These are phyloP conservation scores for Dipus sagitta DNA, from an alignment of 2,797 vertebrate species.

Conservation along the genomic window DNA sequence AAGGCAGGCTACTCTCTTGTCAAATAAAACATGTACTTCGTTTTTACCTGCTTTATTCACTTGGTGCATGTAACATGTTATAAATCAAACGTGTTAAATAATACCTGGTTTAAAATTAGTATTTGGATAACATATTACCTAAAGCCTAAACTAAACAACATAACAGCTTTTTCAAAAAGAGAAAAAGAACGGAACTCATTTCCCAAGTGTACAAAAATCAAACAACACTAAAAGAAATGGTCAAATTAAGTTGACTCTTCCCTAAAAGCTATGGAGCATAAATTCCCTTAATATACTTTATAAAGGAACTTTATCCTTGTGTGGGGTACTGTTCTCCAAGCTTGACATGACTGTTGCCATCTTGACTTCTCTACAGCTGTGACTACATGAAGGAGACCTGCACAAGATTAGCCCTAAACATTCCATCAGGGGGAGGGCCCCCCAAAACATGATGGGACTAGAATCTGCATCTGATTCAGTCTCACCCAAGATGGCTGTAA, in stretches of 20 bases:
- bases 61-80: conserved; percentile 29
- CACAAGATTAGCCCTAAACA: too few species aligned
- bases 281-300: conserved; percentile 10
- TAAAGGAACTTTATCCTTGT: background rate
- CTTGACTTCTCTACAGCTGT: too few species aligned
- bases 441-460: too few species aligned
- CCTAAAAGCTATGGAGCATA: background rate
- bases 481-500: too few species aligned
- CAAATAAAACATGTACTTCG: conserved; percentile 59
- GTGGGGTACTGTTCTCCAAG: too few species aligned
- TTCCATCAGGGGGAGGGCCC: too few species aligned
- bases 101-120: conserved; percentile 69
- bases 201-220: conserved; percentile 62
- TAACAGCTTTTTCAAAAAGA: conserved; percentile 48
- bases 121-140: conserved; percentile 57
- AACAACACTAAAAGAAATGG: conserved; percentile 31
- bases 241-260: background rate
- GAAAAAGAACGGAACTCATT: conserved; percentile 20
- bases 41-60: conserved; percentile 58
- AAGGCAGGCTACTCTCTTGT: conserved; percentile 54
- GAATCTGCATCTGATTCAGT: too few species aligned
- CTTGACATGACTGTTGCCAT: too few species aligned
- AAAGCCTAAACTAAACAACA: conserved; percentile 63
- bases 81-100: conserved; percentile 72
- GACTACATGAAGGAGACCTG: too few species aligned